These are phyloP conservation scores for Nomada hirtipes DNA, from an alignment of 2,888 invertebrate genomes.

Conservation along the genomic window DNA sequence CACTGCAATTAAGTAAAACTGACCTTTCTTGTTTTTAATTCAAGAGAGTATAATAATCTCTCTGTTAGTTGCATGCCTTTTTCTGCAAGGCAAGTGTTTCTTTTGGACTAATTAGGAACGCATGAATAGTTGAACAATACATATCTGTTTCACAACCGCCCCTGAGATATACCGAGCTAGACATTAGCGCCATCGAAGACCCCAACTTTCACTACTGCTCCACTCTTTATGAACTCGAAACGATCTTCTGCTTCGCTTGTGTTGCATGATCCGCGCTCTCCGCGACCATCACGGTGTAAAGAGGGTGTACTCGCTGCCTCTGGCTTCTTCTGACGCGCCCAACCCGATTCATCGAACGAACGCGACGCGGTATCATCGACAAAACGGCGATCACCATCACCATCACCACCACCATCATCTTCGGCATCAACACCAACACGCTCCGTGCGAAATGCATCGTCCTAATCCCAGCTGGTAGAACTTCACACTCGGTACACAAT, in stretches of 20 bases:
- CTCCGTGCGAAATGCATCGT: conserved; percentile 81
- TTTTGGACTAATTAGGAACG: conserved; percentile 14
- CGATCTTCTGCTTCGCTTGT: conserved; percentile 83
- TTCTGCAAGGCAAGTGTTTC: not conserved
- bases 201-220: conserved; percentile 32
- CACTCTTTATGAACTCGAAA: conserved; percentile 61
- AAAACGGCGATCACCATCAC: conserved; percentile 80
- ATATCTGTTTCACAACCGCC: not conserved
- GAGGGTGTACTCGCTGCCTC: conserved; percentile 85
- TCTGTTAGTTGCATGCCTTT: not conserved
- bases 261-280: conserved; percentile 82
- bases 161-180: not conserved
- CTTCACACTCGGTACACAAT: conserved; percentile 55
- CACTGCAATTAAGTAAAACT: not conserved
- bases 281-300: conserved; percentile 77
- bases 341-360: conserved; percentile 81
- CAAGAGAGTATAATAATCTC: not conserved
- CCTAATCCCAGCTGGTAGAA: conserved; percentile 82
- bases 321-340: conserved; percentile 81
- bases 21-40: not conserved
- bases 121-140: not conserved
- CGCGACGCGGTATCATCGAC: conserved; percentile 82
- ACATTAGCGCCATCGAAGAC: conserved; percentile 9
- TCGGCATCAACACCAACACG: conserved; percentile 75
- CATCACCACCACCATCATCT: conserved; percentile 74